Conservation (phyloP, 2,888 invertebrate genomes). For the Bembecia ichneumoniformis region DNA sequence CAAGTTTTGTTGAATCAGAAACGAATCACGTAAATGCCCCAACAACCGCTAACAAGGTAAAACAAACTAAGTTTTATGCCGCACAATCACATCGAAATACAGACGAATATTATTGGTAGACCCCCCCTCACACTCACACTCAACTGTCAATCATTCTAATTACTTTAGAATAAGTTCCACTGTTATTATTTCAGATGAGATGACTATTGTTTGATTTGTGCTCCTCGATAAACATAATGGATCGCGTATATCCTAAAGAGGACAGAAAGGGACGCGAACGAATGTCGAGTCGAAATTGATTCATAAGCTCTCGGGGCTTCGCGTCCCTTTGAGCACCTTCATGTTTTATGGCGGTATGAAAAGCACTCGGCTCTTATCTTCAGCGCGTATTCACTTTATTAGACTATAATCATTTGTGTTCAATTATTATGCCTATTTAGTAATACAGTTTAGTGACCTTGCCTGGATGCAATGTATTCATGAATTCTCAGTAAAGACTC, state of each 20-base stretch:
- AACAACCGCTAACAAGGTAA: neutral
- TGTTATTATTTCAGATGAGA: neutral
- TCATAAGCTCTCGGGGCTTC: neutral
- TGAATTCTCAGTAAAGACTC: no score
- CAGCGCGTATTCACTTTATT: neutral
- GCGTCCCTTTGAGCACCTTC: neutral
- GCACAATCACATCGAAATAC: neutral
- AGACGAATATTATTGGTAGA: no score
- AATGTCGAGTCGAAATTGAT: neutral
- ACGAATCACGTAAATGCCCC: neutral
- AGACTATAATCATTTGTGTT: no score
- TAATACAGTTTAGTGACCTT: no score
- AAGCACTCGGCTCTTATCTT: neutral
- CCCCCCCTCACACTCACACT: no score
- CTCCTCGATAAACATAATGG: neutral
- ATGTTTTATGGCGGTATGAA: neutral
- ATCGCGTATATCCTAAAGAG: neutral
- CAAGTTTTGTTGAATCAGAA: neutral
- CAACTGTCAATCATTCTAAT: no score
- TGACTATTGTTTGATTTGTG: neutral
- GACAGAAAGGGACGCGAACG: neutral
- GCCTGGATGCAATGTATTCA: no score
- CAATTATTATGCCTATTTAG: no score
- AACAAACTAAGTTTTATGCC: neutral
- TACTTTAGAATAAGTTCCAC: no score